Base-by-base conservation (phyloP, 2,888 invertebrate genomes). In the Sesamia inferens region DNA sequence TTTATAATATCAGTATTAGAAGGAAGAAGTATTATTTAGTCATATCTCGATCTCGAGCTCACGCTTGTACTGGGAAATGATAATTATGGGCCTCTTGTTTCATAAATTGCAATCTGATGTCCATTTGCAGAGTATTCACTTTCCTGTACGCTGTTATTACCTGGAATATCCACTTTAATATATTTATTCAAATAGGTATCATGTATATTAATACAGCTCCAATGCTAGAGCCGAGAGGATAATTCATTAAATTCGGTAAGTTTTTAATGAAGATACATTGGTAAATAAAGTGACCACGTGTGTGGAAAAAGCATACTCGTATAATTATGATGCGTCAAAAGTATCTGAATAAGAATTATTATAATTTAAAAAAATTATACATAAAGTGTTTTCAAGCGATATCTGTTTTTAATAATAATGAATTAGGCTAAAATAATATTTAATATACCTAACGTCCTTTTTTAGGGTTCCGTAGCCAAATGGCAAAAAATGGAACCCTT, bases 221-320 rank as follows among this genome's bases (percentile, higher is more conserved):
- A 31, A 24, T 68, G 39, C 1, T 47, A 16, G 16, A 24, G 13
- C 44, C 24, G 13, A 39, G 4, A 8, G n/a, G 11, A 31, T 14
- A 19, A 69, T 69, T 44, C 31, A 55, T 70, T 19, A 19, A 54
- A 54, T 31, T 31, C 31, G 31, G 11, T 22, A 6, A 6, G 22
- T n/a, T 39, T 70, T 71, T 22, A 71, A 70, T 70, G 31, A 70
- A 71, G 71, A 58, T 71, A 48, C 2, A 48, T 71, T 47, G 39
- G 13, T 0, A 68, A 68, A 24, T 14, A 44, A 57, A 54, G 10
- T 10, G 22, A 6, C 2, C 19, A 16, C 31, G 31, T 2, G 31
- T 10, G 16, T 71, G 10, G 11, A 47, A 70, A 55, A 16, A 24
- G 0, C 3, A 55, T 1, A n/a, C 10, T n/a, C 3, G 10, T 11